A percentile compares a stretch with the other conserved stretches of the same genome.
phyloP scores from a whole-genome alignment of 2,113 vertebrate genomes.

The Meleagris gallopavo region DNA sequence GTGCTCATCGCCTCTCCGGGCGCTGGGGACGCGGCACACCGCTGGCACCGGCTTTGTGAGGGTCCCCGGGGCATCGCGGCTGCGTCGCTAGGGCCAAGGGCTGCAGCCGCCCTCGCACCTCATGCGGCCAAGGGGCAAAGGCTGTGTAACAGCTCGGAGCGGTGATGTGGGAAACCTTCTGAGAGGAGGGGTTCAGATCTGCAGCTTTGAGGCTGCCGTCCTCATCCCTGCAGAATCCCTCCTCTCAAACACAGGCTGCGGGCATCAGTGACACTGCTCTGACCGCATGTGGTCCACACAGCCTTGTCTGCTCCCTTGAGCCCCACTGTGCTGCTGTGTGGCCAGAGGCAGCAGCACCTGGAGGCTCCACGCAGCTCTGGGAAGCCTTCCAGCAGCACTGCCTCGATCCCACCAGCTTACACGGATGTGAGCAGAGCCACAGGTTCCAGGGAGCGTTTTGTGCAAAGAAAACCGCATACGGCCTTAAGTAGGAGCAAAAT shows the following conservation, averaged over 20 bases:
- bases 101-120: background rate
- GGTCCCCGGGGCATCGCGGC: accelerated
- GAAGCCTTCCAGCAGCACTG: background rate
- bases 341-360: too few relatives aligned
- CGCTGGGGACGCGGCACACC: too few relatives aligned
- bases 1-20: too few relatives aligned
- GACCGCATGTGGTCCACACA: background rate
- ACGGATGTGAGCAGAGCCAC: background rate
- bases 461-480: background rate
- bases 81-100: background rate
- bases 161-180: background rate
- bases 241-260: background rate
- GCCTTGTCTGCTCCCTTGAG: background rate
- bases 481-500: background rate
- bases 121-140: accelerated
- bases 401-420: background rate
- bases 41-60: background rate
- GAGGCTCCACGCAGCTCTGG: background rate
- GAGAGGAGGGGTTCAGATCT: background rate
- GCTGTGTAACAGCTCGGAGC: background rate
- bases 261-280: accelerated
- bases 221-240: background rate
- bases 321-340: too few relatives aligned
- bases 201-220: accelerated
- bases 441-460: background rate